These are phyloP conservation scores for Xiphorhynchus elegans DNA, from an alignment of 2,113 vertebrate genomes.

Conservation along the genomic window DNA sequence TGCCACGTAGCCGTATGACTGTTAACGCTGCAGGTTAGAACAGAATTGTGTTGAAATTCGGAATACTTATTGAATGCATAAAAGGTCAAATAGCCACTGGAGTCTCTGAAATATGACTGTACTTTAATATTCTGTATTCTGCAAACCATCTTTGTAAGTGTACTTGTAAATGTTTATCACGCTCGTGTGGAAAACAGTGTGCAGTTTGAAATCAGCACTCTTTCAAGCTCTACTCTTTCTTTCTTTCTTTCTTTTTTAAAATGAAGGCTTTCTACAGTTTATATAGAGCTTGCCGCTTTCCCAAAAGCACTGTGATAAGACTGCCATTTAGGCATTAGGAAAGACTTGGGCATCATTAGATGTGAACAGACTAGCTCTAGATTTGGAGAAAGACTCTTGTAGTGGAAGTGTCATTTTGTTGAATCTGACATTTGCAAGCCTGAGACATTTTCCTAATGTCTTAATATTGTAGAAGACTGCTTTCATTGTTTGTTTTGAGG, in stretches of 20 bases:
- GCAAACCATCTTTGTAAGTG: background rate
- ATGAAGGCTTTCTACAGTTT: background rate
- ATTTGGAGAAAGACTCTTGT: background rate
- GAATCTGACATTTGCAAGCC: background rate
- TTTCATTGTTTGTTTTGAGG: background rate
- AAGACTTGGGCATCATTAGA: rapidly evolving
- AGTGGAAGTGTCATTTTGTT: background rate
- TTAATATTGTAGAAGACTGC: background rate
- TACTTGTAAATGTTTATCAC: background rate
- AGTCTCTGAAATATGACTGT: background rate
- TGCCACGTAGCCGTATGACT: background rate
- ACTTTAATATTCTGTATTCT: background rate
- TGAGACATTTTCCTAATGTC: background rate
- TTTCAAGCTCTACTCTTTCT: background rate
- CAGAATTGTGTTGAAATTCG: background rate
- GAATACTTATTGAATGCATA: background rate
- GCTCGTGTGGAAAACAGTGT: background rate
- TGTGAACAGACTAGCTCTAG: background rate
- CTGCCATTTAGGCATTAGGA: background rate
- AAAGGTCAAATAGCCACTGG: background rate
- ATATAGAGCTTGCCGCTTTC: background rate
- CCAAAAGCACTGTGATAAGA: background rate
- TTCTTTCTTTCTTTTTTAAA: background rate
- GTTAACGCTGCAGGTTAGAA: background rate
- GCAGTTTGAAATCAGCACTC: background rate